phyloP scores from a whole-genome alignment of 2,113 vertebrate species.

The Syngnathus typhle region DNA sequence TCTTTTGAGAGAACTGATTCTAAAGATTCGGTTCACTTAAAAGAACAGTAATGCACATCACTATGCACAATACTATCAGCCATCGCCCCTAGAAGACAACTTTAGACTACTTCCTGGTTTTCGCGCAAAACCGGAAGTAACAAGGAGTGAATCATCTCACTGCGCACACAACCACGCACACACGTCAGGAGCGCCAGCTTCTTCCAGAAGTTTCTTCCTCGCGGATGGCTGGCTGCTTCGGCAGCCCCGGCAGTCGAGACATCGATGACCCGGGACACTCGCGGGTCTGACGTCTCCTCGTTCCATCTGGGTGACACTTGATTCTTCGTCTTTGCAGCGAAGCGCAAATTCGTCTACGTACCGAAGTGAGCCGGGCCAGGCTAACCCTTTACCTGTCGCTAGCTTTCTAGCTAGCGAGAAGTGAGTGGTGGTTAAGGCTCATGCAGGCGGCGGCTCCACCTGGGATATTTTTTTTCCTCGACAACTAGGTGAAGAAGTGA shows the following conservation, averaged over 20 bases:
- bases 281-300: background rate
- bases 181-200: constrained; percentile 8
- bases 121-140: constrained; percentile 41
- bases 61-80: too few species aligned
- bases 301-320: background rate
- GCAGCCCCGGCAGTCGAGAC: background rate
- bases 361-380: background rate
- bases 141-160: constrained; percentile 18
- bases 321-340: background rate
- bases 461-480: constrained; percentile 18
- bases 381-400: constrained; percentile 19
- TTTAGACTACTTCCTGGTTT: background rate
- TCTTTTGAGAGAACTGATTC: too few species aligned
- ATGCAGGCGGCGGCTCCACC: background rate
- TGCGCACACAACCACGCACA: constrained; percentile 1
- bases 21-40: too few species aligned
- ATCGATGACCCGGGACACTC: background rate
- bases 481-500: background rate
- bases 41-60: too few species aligned
- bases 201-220: constrained; percentile 66
- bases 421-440: background rate
- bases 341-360: background rate
- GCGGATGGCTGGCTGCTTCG: background rate
- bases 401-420: background rate
- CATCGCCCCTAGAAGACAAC: too few species aligned